Evolutionary conservation across 2,888 invertebrate genomes (phyloP).

Genomic region (Drosophila emarginata): DNA sequence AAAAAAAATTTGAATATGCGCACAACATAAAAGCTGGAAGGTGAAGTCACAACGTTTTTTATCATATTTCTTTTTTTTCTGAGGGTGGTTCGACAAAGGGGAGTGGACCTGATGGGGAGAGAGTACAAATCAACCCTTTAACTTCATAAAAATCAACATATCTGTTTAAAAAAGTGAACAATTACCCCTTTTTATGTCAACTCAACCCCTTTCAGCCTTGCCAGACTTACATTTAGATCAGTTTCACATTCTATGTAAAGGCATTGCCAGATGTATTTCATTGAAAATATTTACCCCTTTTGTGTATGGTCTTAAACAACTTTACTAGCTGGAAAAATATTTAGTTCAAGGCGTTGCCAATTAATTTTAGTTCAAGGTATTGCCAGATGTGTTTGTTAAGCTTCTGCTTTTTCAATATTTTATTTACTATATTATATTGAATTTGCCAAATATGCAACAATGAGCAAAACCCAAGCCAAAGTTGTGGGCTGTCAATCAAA

Average conservation of each 20-base stretch:
- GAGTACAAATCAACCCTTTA: constrained; percentile 57
- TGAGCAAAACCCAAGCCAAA: constrained; percentile 58
- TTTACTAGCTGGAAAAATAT: not conserved
- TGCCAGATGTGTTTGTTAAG: constrained; percentile 4
- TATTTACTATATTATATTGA: constrained; percentile 22
- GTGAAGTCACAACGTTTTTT: constrained; percentile 13
- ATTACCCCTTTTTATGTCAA: constrained; percentile 20
- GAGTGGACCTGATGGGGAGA: not conserved
- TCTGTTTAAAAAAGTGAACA: constrained; percentile 12
- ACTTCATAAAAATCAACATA: constrained; percentile 16
- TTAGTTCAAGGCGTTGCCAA: constrained; percentile 10
- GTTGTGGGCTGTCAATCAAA: constrained; percentile 68
- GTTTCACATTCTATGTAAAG: no score
- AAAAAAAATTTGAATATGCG: constrained; percentile 79
- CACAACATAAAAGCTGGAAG: constrained; percentile 53
- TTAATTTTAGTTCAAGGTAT: constrained; percentile 12
- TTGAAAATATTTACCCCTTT: not conserved
- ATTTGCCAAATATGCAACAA: constrained; percentile 64
- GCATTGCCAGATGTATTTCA: not conserved
- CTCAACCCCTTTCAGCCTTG: constrained; percentile 34
- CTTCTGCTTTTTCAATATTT: constrained; percentile 45
- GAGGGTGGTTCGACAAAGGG: not conserved
- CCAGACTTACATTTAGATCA: constrained; percentile 7
- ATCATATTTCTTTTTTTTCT: constrained; percentile 20
- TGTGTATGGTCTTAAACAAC: not conserved